Evolutionary conservation across 2,888 invertebrate genomes (phyloP), one percentile per base, ranked within the genome.

Genomic region (Drosophila neonasuta): DNA sequence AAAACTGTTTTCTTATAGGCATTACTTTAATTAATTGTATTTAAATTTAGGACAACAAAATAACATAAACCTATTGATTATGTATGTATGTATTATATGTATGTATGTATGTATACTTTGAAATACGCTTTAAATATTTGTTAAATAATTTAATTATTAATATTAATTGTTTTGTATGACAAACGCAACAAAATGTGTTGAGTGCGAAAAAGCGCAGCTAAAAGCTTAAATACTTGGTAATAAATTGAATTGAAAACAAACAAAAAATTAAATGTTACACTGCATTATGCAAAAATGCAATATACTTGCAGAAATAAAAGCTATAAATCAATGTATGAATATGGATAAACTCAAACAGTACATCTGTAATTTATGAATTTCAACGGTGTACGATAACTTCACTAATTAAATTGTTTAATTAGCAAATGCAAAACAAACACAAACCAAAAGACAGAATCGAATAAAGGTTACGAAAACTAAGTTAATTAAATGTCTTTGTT

Each of bases 321-420:
- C 29, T 65, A 56, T 32, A 61, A 68, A 66, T 83, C 49, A 56
- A 74, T 77, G 79, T 72, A 61, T 67, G 15, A 63, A 76, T 15
- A 15, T 17, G 41, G 45, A 61, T 4, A 55, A 50, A 66, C 10
- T 44, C 17, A 55, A 64, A 44, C 45, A 36, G 58, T 52, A 63
- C 48, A 46, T 68, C 42, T 32, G 50, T 30, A 77, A 70, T 50
- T 74, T 68, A 67, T 64, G 65, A 74, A 69, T 55, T 68, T 75
- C 67, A 64, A 70, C 71, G 66, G 65, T 68, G 70, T 79, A 79
- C 63, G 71, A 73, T 77, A 73, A 68, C 73, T 81, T 84, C 67
- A 84, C 77, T 77, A 68, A 81, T 77, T 79, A 73, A 77, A 68
- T 66, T 76, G 80, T 80, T 80, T 71, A 78, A 79, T 75, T 67